A percentile compares a stretch with the other conserved stretches of the same genome.
Evolutionary conservation across 2,888 invertebrate genomes (phyloP).

Genomic region (Cheilosia grossa): DNA sequence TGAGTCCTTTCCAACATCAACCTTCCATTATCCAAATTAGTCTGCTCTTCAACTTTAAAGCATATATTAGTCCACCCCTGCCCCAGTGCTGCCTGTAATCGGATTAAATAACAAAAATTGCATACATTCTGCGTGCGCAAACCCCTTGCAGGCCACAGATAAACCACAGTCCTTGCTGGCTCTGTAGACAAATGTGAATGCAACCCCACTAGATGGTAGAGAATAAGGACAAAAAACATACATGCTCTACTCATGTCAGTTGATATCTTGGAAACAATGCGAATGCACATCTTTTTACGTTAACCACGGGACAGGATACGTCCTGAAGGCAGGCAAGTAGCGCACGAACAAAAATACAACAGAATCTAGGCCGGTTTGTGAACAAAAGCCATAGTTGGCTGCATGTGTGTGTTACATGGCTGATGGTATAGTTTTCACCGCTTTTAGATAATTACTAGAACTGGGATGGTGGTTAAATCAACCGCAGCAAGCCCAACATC

Average conservation of each 20-base stretch:
- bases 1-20: conserved; percentile 52
- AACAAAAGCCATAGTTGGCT: conserved; percentile 37
- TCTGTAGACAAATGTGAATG: neutral
- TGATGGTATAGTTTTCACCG: conserved; percentile 3
- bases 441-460: conserved; percentile 1
- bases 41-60: conserved; percentile 56
- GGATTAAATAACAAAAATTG: conserved; percentile 32
- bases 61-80: conserved; percentile 28
- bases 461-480: conserved; percentile 22
- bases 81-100: conserved; percentile 19
- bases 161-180: neutral
- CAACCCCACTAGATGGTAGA: neutral
- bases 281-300: conserved; percentile 29
- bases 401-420: conserved; percentile 1
- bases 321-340: conserved; percentile 22
- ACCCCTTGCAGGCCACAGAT: conserved; percentile 2
- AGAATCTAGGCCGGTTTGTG: conserved; percentile 50
- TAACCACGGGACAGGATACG: conserved; percentile 16
- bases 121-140: conserved; percentile 1
- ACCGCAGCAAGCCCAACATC: conserved; percentile 21
- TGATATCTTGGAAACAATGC: conserved; percentile 56
- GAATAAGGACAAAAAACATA: neutral
- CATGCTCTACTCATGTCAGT: conserved; percentile 12
- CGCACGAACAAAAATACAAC: conserved; percentile 10
- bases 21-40: conserved; percentile 73